phyloP scores from a whole-genome alignment of 2,888 invertebrate species.

The Aporophyla lueneburgensis region DNA sequence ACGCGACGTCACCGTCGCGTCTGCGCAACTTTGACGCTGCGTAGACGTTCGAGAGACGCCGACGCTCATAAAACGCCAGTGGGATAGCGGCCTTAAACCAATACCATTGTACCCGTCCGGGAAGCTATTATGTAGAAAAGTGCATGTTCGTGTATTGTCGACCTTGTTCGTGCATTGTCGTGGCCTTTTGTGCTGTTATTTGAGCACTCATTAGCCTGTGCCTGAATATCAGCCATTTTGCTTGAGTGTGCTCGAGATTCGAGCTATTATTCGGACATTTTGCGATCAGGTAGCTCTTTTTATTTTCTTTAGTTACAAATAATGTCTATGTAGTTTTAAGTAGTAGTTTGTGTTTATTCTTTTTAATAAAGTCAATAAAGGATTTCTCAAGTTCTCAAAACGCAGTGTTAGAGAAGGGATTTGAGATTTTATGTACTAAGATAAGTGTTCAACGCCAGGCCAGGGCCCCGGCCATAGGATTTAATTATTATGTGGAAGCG shows the following conservation, averaged over 20 bases:
- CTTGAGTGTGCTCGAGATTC: too few relatives aligned
- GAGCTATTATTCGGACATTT: slow-evolving; percentile 35
- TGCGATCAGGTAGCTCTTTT: slow-evolving; percentile 24
- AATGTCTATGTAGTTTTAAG: not conserved
- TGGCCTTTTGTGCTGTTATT: slow-evolving; percentile 51
- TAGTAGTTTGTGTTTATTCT: not conserved
- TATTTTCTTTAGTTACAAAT: not conserved
- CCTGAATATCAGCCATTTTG: slow-evolving; percentile 45
- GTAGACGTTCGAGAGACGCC: too few relatives aligned
- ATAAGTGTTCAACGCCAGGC: too few relatives aligned
- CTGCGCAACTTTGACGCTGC: too few relatives aligned
- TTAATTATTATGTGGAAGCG: too few relatives aligned
- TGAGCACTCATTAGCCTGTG: slow-evolving; percentile 54
- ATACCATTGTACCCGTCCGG: slow-evolving; percentile 31
- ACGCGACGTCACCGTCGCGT: too few relatives aligned
- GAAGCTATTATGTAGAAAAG: slow-evolving; percentile 50
- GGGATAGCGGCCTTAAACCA: too few relatives aligned
- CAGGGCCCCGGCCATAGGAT: too few relatives aligned
- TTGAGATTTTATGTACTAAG: not conserved
- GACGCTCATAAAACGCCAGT: too few relatives aligned
- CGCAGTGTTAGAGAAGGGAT: not conserved
- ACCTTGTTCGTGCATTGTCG: slow-evolving; percentile 45
- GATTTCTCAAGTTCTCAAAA: not conserved
- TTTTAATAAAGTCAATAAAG: not conserved
- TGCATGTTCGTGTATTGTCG: slow-evolving; percentile 55